These are phyloP conservation scores for Ametastegia equiseti DNA, from an alignment of 2,888 invertebrate genomes.

Conservation along the genomic window DNA sequence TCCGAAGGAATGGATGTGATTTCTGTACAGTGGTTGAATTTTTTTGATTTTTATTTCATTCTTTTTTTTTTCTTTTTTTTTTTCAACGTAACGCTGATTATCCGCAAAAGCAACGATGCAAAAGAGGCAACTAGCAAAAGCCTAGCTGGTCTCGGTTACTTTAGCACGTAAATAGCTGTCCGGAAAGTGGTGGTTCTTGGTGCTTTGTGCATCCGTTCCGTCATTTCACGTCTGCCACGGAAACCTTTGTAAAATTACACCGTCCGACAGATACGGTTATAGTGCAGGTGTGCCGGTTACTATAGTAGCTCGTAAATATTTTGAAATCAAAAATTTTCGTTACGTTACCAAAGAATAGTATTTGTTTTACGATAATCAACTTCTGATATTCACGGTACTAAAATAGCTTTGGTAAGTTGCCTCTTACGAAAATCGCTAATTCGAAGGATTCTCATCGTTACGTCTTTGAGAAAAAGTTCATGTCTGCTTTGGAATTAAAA, in stretches of 20 bases:
- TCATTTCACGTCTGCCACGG: not conserved
- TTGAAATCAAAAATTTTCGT: not conserved
- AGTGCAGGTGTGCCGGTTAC: too few relatives aligned
- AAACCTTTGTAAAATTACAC: constrained; percentile 35
- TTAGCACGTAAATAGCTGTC: not conserved
- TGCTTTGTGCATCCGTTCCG: not conserved
- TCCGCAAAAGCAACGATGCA: constrained; percentile 1
- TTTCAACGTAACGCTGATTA: constrained; percentile 6
- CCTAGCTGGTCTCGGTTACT: not conserved
- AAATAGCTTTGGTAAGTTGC: not conserved
- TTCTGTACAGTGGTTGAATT: too few relatives aligned
- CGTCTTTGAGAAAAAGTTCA: not conserved
- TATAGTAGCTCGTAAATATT: not conserved
- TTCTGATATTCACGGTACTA: not conserved
- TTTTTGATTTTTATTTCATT: not conserved
- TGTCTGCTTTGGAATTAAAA: not conserved
- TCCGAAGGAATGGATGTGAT: too few relatives aligned
- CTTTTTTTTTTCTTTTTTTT: not conserved
- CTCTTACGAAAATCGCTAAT: not conserved
- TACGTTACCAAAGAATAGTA: not conserved
- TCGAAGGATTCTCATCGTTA: not conserved
- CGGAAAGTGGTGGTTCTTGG: not conserved
- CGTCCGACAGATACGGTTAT: not conserved
- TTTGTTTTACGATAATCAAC: constrained; percentile 8
- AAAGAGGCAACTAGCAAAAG: not conserved